These are phyloP conservation scores for Aythya baeri DNA, from an alignment of 2,113 vertebrate species.

Conservation along the genomic window DNA sequence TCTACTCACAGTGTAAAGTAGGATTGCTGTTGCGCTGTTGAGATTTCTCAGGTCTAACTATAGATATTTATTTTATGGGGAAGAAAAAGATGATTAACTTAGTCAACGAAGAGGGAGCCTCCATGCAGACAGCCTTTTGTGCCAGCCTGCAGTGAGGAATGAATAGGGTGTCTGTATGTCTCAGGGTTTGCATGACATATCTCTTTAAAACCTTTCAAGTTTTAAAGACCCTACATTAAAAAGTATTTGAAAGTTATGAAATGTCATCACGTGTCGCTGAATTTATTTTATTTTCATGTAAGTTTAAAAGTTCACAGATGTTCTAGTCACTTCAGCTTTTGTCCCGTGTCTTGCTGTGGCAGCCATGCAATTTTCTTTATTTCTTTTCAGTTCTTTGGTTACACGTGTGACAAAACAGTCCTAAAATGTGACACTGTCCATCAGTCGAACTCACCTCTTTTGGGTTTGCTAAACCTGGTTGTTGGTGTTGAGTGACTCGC, in stretches of 20 bases:
- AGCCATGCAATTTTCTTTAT: not conserved
- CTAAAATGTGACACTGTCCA: not conserved
- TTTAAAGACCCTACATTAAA: not conserved
- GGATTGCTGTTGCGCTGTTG: not conserved
- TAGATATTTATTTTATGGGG: not conserved
- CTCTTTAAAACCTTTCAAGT: not conserved
- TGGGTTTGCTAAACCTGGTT: not conserved
- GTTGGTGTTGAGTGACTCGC: not conserved
- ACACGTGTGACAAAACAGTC: not conserved
- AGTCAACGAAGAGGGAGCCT: not conserved
- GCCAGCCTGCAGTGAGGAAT: not conserved
- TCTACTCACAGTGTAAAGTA: not conserved
- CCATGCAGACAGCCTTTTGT: not conserved
- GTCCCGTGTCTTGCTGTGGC: not conserved
- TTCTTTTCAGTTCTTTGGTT: not conserved
- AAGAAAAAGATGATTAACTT: not conserved
- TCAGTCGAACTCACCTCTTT: too few species aligned
- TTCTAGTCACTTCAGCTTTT: not conserved
- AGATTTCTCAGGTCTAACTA: not conserved
- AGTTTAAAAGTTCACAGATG: not conserved
- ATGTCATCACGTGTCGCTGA: not conserved
- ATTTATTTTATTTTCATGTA: not conserved
- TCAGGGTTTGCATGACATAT: not conserved
- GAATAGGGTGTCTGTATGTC: not conserved
- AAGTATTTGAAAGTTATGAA: not conserved